Evolutionary conservation across 2,797 vertebrate genomes (phyloP), one percentile per base, ranked within the genome.

Genomic region (Clarias platycephalus): DNA sequence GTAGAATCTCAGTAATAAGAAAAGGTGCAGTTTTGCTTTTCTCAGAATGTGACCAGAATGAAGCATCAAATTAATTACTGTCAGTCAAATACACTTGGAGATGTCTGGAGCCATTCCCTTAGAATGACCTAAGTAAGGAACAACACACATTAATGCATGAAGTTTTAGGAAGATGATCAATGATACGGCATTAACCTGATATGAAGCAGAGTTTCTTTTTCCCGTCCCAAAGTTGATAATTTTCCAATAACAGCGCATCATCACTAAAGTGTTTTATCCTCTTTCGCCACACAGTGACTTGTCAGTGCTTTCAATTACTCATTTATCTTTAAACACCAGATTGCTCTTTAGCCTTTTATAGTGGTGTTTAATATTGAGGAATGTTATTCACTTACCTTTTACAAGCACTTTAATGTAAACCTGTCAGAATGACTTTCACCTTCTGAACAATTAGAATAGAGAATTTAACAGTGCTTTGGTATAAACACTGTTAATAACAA

Each of bases 161-260:
- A 13, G 40, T n/a, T 49, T 6, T 49, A 4, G 34, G 24, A 72
- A 72, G 49, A 44, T 44, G 6, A 44, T 71, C 37, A n/a, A 6
- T 5, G 1, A 24, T 2, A 4, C 13, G 22, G 3, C 71, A 74
- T 5, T n/a, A 20, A 55, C 20, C 20, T 70, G 67, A 70, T 16
- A 53, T 15, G 18, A 74, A 55, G 10, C 68, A 49, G 37, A 26
- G 40, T n/a, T 7, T n/a, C 37, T 71, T 12, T 49, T 44, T 44
- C 22, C 37, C 68, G 44, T 15, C 68, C 68, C 10, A n/a, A 44
- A 68, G 66, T 8, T 24, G 34, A 40, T 70, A 1, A 37, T 40
- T 70, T 70, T 70, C 18, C 4, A 68, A 68, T 68, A 68, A 68
- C 31, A 66, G 64, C 64, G 8, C 67, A 24, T 70, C 64, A 67